phyloP scores from a whole-genome alignment of 2,888 invertebrate species.

The Ferdinandea cuprea region DNA sequence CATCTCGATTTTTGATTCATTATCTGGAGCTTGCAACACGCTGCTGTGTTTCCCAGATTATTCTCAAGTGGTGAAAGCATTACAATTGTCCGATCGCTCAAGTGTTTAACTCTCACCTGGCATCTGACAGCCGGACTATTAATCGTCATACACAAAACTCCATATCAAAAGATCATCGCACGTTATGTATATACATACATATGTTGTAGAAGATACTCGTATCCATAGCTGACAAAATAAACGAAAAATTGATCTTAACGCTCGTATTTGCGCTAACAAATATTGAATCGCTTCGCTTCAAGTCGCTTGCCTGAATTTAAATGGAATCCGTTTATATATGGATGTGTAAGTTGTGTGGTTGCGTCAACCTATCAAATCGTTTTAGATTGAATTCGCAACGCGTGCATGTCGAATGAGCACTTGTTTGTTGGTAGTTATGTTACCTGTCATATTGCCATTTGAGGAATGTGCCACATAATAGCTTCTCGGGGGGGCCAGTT shows the following conservation, averaged over 20 bases:
- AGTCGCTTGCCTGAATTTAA: slow-evolving; percentile 50
- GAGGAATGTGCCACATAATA: slow-evolving; percentile 6
- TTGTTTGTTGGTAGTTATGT: slow-evolving; percentile 8
- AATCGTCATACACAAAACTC: slow-evolving; percentile 23
- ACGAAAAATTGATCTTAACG: slow-evolving; percentile 9
- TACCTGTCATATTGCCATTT: slow-evolving; percentile 35
- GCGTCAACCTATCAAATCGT: slow-evolving; percentile 1
- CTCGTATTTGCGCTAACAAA: slow-evolving; percentile 35
- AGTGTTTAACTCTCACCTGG: slow-evolving; percentile 53
- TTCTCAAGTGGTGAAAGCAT: slow-evolving; percentile 60
- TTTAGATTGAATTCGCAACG: slow-evolving; percentile 58
- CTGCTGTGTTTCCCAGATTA: slow-evolving; percentile 22
- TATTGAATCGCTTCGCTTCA: slow-evolving; percentile 27
- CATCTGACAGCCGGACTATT: slow-evolving; percentile 48
- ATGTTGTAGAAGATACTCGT: too few relatives aligned
- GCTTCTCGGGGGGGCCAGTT: slow-evolving; percentile 1
- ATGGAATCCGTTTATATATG: slow-evolving; percentile 20
- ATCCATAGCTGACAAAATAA: not conserved
- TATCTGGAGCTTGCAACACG: slow-evolving; percentile 26
- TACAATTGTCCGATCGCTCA: not conserved
- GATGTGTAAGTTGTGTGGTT: slow-evolving; percentile 19
- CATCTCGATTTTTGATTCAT: slow-evolving; percentile 26
- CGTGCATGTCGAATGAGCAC: slow-evolving; percentile 30
- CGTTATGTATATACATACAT: not conserved
- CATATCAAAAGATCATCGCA: slow-evolving; percentile 3